phyloP scores from a whole-genome alignment of 2,888 invertebrate genomes.

The Portevinia maculata region DNA sequence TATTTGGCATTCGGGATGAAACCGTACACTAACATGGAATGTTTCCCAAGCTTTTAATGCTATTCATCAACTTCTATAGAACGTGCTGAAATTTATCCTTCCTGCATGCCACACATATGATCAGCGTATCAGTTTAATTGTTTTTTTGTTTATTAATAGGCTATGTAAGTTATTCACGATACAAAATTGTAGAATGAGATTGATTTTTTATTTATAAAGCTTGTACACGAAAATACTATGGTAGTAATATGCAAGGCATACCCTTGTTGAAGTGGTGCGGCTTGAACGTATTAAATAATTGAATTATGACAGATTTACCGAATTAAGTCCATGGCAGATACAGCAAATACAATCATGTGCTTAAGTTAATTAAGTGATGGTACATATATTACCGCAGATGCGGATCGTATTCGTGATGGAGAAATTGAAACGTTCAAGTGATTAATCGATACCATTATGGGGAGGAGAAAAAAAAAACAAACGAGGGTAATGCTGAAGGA shows the following conservation, averaged over 20 bases:
- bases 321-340: slow-evolving; percentile 10
- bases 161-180: slow-evolving; percentile 45
- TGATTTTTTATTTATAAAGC: slow-evolving; percentile 23
- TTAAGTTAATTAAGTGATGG: slow-evolving; percentile 58
- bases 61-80: background rate
- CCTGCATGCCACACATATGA: background rate
- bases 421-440: slow-evolving; percentile 16
- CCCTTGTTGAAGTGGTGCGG: slow-evolving; percentile 6
- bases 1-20: slow-evolving; percentile 42
- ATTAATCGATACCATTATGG: slow-evolving; percentile 45
- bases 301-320: slow-evolving; percentile 38
- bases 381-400: slow-evolving; percentile 13
- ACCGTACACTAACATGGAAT: background rate
- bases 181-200: slow-evolving; percentile 34
- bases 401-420: slow-evolving; percentile 6
- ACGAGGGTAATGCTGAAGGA: background rate
- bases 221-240: no score
- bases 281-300: slow-evolving; percentile 7
- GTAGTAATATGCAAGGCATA: background rate
- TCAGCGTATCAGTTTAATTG: slow-evolving; percentile 28
- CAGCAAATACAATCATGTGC: slow-evolving; percentile 30
- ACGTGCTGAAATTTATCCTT: slow-evolving; percentile 1
- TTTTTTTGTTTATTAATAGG: slow-evolving; percentile 36
- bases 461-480: background rate
- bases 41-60: no score